A percentile compares a stretch with the other conserved stretches of the same genome.
Conservation (phyloP, 23 tunicate genomes). For the Phallusia fumigata region DNA sequence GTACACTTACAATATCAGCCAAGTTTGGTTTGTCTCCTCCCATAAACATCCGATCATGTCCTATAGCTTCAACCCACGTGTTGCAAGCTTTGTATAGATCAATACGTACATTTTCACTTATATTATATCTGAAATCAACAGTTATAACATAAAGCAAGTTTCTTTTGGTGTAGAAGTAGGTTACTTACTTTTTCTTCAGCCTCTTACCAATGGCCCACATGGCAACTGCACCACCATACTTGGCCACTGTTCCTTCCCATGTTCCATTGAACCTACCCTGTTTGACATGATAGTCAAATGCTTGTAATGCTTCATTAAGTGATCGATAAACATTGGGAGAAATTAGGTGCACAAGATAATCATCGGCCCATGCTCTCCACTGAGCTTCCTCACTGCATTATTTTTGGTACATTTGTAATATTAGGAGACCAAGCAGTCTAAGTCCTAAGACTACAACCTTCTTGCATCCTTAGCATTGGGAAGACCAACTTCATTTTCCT, state of each 20-base stretch:
- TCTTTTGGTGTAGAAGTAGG: not conserved
- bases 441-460: conserved; percentile 4
- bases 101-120: conserved; percentile 67
- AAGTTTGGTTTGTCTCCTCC: conserved; percentile 92
- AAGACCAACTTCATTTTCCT: conserved; percentile 26
- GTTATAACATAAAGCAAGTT: not conserved
- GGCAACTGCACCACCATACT: conserved; percentile 59
- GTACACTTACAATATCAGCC: conserved; percentile 79
- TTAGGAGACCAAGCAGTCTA: not conserved
- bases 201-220: conserved; percentile 84
- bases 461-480: conserved; percentile 45
- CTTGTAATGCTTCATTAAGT: conserved; percentile 69
- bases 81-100: conserved; percentile 84
- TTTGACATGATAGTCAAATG: conserved; percentile 85
- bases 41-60: conserved; percentile 65
- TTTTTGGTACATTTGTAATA: not conserved
- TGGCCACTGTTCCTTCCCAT: conserved; percentile 89
- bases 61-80: conserved; percentile 77
- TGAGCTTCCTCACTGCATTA: conserved; percentile 69
- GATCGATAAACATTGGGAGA: conserved; percentile 95
- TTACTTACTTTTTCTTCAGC: conserved; percentile 78
- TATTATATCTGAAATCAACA: conserved; percentile 43
- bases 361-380: conserved; percentile 94
- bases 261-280: conserved; percentile 81
- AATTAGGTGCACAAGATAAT: conserved; percentile 79